These are phyloP conservation scores for Stigmatopora nigra DNA, from an alignment of 2,113 vertebrate genomes.

Conservation along the genomic window DNA sequence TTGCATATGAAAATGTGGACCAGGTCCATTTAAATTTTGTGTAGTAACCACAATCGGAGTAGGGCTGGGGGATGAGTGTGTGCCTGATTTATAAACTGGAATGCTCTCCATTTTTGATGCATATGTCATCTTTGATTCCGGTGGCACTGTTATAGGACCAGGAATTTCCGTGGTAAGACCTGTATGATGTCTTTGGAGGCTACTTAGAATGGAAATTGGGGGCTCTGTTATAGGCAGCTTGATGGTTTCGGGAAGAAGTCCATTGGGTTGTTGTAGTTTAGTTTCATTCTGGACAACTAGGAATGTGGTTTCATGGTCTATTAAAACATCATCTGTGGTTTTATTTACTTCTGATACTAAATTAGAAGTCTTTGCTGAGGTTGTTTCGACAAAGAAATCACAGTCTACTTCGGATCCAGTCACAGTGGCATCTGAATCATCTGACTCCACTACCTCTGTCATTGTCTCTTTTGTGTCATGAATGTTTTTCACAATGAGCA, in stretches of 20 bases:
- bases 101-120: constrained; percentile 7
- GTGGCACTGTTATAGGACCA: constrained; percentile 31
- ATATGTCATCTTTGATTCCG: constrained; percentile 13
- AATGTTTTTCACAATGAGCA: constrained; percentile 30
- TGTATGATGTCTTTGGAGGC: constrained; percentile 24
- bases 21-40: constrained; percentile 59
- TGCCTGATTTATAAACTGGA: constrained; percentile 12
- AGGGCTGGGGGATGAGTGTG: constrained; percentile 12
- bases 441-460: constrained; percentile 38
- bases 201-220: constrained; percentile 34
- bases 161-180: constrained; percentile 29
- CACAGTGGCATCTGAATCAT: constrained; percentile 54
- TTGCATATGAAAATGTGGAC: constrained; percentile 33
- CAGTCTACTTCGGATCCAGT: constrained; percentile 49
- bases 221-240: constrained; percentile 50
- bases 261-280: constrained; percentile 24
- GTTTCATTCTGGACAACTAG: constrained; percentile 42
- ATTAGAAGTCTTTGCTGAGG: constrained; percentile 9
- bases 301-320: constrained; percentile 6
- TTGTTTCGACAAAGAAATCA: constrained; percentile 28
- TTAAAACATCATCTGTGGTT: constrained; percentile 16
- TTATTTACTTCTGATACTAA: constrained; percentile 31
- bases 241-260: constrained; percentile 1
- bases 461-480: constrained; percentile 29
- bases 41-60: constrained; percentile 63